Conservation (phyloP, 2,888 invertebrate species). For the Trilocha varians region DNA sequence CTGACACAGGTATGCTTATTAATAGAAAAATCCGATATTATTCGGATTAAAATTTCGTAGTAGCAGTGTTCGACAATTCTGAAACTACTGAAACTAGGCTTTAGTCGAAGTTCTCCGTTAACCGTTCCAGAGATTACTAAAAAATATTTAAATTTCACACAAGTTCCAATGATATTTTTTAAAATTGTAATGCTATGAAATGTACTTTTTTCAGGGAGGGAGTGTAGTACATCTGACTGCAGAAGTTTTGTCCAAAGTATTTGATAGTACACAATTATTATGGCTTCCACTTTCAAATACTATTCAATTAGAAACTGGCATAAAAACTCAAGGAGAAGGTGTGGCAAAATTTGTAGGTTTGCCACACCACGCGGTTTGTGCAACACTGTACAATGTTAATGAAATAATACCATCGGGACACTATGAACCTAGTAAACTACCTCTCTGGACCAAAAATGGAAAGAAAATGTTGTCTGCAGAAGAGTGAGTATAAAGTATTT, state of each 20-base stretch:
- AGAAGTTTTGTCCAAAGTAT: constrained; percentile 80
- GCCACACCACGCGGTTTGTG: constrained; percentile 58
- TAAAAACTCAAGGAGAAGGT: constrained; percentile 76
- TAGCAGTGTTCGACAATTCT: too few relatives aligned
- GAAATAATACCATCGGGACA: constrained; percentile 78
- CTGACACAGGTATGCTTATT: constrained; percentile 77
- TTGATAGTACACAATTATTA: constrained; percentile 74
- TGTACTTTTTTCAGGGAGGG: constrained; percentile 77
- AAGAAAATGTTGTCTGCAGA: constrained; percentile 77
- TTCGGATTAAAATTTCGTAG: too few relatives aligned
- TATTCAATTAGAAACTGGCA: constrained; percentile 75
- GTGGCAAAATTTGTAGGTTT: constrained; percentile 82
- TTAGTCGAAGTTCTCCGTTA: too few relatives aligned
- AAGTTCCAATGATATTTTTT: constrained; percentile 1
- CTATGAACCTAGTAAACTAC: constrained; percentile 79
- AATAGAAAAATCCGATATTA: neutral
- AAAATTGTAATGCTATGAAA: too few relatives aligned
- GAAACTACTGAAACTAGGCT: too few relatives aligned
- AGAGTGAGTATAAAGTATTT: constrained; percentile 53
- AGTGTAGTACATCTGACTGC: constrained; percentile 87
- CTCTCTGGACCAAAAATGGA: constrained; percentile 86
- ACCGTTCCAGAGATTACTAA: too few relatives aligned
- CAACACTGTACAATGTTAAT: constrained; percentile 80
- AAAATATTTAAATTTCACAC: too few relatives aligned
- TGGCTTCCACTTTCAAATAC: constrained; percentile 83